Evolutionary conservation across 2,888 invertebrate genomes (phyloP), one percentile per base, ranked within the genome.

Genomic region (Dryobotodes eremita): DNA sequence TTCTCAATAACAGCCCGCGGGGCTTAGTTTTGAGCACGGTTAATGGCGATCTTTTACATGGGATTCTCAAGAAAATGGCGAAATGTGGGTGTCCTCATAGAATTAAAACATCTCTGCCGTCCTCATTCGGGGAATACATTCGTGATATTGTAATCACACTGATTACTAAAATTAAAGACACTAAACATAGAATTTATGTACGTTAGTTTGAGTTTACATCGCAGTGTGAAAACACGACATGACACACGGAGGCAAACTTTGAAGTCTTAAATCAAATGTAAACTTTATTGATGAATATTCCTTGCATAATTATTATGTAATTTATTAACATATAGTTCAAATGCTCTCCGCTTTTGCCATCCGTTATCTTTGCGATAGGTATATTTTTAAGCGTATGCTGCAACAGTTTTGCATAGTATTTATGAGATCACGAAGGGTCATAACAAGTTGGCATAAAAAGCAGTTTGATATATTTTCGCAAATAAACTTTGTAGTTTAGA

Each of bases 201-300:
- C 15, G 42, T 48, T 65, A 66, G 50, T 26, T 78, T 75, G 23
- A 48, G 48, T 42, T 75, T 50, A 66, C 17, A 31, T 78, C 42
- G 64, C 26, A 26, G 36, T 72, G 53, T 53, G 59, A 55, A 79
- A 75, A 66, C 53, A 61, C 13, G 75, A 57, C 59, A 55, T 57
- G 66, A n/a, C 31, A 53, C 20, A 59, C 53, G 36, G 15, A 53
- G 46, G 68, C 42, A 62, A 82, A 82, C 13, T 83, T 69, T 13
- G 31, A 82, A 72, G 50, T 82, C 64, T 42, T 66, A 76, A 72
- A 62, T 82, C 76, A 82, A 76, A 82, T 75, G 62, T 68, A 57
- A 81, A 72, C 68, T 77, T 79, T 48, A 50, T 36, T 78, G 20
- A 78, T 48, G 26, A 48, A 62, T 62, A 46, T 42, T 53, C 15